phyloP scores from a whole-genome alignment of 2,113 vertebrate species.

The Triplophysa siluroides region DNA sequence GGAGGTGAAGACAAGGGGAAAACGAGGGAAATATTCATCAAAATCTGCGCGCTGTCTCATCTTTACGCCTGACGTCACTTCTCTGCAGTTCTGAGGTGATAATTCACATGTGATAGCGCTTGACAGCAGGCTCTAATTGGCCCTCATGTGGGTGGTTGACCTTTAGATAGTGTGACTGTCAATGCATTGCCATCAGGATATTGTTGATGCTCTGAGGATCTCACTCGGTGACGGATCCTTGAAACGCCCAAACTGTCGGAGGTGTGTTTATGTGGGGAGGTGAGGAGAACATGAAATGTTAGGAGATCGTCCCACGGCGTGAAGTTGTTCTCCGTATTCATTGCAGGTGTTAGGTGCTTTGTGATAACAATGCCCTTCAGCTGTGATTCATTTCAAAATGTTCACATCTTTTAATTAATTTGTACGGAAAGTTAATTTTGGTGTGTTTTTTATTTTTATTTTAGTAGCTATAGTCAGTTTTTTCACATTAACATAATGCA shows the following conservation, averaged over 20 bases:
- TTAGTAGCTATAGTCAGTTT: no score
- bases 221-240: conserved; percentile 50
- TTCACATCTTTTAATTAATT: no score
- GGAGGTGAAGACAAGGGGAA: neutral
- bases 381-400: no score
- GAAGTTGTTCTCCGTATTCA: neutral
- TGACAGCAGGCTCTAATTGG: conserved; percentile 73
- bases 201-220: conserved; percentile 66
- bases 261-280: conserved; percentile 1
- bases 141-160: conserved; percentile 62
- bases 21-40: conserved; percentile 40
- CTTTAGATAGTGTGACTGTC: conserved; percentile 71
- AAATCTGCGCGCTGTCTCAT: conserved; percentile 40
- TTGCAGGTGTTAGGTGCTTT: neutral
- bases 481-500: no score
- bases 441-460: no score
- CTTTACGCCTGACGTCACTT: conserved; percentile 60
- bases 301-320: neutral
- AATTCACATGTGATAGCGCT: conserved; percentile 68
- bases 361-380: no score
- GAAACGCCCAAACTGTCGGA: conserved; percentile 32
- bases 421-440: no score
- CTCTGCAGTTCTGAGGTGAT: conserved; percentile 63
- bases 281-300: neutral
- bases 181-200: conserved; percentile 70